Conservation (phyloP, 2,888 invertebrate genomes). For the Dryomyza anilis region DNA sequence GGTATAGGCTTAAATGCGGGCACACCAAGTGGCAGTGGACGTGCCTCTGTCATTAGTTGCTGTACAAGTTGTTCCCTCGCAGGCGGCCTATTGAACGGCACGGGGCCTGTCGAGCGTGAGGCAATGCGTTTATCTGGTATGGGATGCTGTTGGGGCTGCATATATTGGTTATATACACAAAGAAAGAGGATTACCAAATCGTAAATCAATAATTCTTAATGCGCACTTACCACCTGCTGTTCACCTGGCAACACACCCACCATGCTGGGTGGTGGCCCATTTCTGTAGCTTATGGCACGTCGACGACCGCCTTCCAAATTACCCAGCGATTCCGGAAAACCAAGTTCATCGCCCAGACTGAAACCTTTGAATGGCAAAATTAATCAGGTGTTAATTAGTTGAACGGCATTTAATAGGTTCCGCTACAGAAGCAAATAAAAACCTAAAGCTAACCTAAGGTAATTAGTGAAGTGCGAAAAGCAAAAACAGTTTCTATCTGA, state of each 20-base stretch:
- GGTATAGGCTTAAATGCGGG: conserved; percentile 83
- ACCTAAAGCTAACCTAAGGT: too few relatives aligned
- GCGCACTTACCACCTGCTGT: conserved; percentile 41
- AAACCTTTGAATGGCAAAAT: conserved; percentile 68
- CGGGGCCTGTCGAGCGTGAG: conserved; percentile 49
- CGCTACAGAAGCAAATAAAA: conserved; percentile 6
- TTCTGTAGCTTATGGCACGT: conserved; percentile 68
- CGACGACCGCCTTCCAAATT: conserved; percentile 75
- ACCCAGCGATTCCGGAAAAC: conserved; percentile 81
- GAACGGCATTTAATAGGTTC: too few relatives aligned
- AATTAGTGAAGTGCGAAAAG: not conserved
- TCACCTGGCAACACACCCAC: conserved; percentile 54
- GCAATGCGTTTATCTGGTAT: conserved; percentile 50
- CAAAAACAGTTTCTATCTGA: not conserved
- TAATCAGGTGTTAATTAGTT: conserved; percentile 18
- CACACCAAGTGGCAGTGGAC: conserved; percentile 67
- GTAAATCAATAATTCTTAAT: too few relatives aligned
- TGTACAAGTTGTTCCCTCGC: conserved; percentile 31
- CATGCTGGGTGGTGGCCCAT: conserved; percentile 62
- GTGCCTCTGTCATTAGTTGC: conserved; percentile 63
- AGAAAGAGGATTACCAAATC: too few relatives aligned
- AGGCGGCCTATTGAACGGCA: conserved; percentile 30
- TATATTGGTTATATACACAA: not conserved
- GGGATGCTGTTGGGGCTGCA: conserved; percentile 35
- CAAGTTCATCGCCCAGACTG: conserved; percentile 84